Conservation (phyloP, 1,140 invertebrate genomes). For the Doryteuthis pealeii region DNA sequence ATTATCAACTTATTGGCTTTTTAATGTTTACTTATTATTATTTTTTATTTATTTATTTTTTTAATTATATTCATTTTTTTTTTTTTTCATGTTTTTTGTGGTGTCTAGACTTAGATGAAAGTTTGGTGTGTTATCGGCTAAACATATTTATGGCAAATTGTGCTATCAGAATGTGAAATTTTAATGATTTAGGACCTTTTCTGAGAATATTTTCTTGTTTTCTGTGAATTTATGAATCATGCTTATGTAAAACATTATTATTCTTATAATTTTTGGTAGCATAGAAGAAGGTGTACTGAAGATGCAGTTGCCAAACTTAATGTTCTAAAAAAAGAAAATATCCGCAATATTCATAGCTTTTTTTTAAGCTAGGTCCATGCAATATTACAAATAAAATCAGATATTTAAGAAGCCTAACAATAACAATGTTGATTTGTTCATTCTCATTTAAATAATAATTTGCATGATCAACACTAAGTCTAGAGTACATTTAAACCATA, state of each 20-base stretch:
- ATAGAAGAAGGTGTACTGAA: neutral
- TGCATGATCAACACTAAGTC: constrained; percentile 7
- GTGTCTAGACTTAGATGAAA: neutral
- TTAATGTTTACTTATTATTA: neutral
- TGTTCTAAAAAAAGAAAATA: too few relatives aligned
- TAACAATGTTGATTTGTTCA: constrained; percentile 6
- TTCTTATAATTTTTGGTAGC: neutral
- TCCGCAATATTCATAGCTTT: neutral
- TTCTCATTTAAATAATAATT: neutral
- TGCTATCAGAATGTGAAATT: neutral
- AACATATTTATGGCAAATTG: neutral
- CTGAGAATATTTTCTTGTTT: neutral
- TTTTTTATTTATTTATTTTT: neutral
- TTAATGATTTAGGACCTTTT: neutral
- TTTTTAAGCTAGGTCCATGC: neutral
- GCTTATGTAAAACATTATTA: neutral
- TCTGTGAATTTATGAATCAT: neutral
- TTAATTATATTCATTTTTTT: neutral
- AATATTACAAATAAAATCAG: too few relatives aligned
- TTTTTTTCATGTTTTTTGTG: neutral
- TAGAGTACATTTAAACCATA: too few relatives aligned
- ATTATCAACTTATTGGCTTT: neutral
- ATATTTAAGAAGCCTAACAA: neutral
- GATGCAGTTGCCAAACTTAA: neutral
- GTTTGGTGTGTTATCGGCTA: neutral